Evolutionary conservation across 2,888 invertebrate genomes (phyloP).

Genomic region (Lasioglossum morio): DNA sequence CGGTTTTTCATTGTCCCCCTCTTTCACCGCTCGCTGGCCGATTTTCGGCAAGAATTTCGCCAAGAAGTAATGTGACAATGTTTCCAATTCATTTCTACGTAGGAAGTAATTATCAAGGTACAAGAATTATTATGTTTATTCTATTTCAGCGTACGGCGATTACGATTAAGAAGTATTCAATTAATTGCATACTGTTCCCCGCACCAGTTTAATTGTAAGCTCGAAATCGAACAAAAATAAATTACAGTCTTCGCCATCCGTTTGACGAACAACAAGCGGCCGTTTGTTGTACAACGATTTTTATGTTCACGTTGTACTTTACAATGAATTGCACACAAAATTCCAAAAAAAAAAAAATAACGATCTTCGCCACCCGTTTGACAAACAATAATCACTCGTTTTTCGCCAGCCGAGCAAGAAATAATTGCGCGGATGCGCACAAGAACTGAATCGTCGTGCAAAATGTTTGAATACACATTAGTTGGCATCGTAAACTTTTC

Average conservation of each 20-base stretch:
- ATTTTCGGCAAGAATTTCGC: background rate
- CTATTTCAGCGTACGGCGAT: no score
- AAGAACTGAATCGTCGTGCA: background rate
- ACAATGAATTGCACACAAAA: no score
- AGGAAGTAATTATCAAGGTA: background rate
- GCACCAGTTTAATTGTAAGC: no score
- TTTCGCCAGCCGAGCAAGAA: background rate
- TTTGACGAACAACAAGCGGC: background rate
- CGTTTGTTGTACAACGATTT: no score
- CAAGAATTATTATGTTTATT: no score
- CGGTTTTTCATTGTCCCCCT: slow-evolving; percentile 29
- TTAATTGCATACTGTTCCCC: no score
- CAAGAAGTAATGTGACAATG: slow-evolving; percentile 16
- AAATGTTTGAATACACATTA: background rate
- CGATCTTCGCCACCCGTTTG: background rate
- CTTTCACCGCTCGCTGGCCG: background rate
- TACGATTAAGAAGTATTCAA: no score
- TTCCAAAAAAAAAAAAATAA: background rate
- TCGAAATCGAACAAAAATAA: background rate
- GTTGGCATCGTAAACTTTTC: background rate
- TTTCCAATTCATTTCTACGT: background rate
- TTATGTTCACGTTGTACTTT: no score
- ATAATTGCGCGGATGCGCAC: background rate
- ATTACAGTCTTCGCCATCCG: background rate
- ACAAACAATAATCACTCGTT: background rate